Evolutionary conservation across 1,140 invertebrate species (phyloP).

Genomic region (Orchestia grillus): DNA sequence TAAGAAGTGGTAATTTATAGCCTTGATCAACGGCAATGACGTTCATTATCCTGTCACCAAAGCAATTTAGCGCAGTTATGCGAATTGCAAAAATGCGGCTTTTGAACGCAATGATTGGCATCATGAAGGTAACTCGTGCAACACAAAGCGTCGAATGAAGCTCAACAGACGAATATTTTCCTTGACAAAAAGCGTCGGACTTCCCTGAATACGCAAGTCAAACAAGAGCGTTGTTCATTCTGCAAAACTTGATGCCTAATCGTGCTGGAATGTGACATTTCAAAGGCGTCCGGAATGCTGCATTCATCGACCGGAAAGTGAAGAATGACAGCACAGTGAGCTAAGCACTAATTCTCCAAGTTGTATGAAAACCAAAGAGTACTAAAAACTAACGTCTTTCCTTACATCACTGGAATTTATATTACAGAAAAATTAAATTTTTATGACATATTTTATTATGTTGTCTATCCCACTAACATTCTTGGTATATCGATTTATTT

Average conservation of each 20-base stretch:
- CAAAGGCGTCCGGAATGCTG: not conserved
- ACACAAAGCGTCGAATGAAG: not conserved
- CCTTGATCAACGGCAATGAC: not conserved
- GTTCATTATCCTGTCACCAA: conserved; percentile 1
- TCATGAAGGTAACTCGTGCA: not conserved
- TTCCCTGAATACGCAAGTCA: not conserved
- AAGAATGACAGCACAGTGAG: not conserved
- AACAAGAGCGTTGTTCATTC: not conserved
- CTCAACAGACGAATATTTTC: not conserved
- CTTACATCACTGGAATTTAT: too few relatives aligned
- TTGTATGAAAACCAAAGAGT: not conserved
- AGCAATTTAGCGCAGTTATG: not conserved
- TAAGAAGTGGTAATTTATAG: not conserved
- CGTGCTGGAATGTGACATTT: not conserved
- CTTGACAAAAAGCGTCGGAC: not conserved
- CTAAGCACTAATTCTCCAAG: not conserved
- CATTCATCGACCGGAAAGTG: not conserved
- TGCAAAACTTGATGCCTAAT: not conserved
- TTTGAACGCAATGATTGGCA: not conserved
- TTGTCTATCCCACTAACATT: too few relatives aligned
- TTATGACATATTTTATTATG: too few relatives aligned
- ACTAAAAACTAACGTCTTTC: too few relatives aligned
- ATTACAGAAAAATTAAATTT: too few relatives aligned
- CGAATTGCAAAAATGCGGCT: conserved; percentile 18
- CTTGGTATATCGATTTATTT: too few relatives aligned